A percentile compares a stretch with the other conserved stretches of the same genome.
These are phyloP conservation scores for Platysternon megacephalum DNA, from an alignment of 2,113 vertebrate species.

Conservation along the genomic window DNA sequence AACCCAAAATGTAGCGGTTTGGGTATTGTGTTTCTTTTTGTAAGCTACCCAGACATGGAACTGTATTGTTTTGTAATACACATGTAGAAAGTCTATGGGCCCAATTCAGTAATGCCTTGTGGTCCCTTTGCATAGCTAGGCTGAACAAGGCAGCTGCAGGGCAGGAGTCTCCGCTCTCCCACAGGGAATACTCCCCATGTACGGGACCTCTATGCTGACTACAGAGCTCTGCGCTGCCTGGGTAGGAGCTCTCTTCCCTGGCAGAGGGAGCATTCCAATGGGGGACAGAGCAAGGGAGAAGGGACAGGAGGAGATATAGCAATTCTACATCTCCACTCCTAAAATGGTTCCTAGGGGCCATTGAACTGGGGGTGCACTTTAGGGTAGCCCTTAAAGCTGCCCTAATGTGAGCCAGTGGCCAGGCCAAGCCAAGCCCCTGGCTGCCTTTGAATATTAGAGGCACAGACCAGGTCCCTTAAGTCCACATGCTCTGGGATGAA, in stretches of 20 bases:
- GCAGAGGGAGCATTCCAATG: not conserved
- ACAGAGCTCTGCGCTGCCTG: not conserved
- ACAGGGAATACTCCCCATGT: not conserved
- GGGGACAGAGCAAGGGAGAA: not conserved
- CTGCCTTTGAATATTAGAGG: not conserved
- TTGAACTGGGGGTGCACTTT: not conserved
- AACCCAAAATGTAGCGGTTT: not conserved
- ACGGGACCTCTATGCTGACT: not conserved
- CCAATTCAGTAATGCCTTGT: not conserved
- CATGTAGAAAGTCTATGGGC: not conserved
- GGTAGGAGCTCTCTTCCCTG: not conserved
- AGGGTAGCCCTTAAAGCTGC: not conserved
- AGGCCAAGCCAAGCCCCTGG: not conserved
- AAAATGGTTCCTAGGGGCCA: not conserved
- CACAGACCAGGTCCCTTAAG: not conserved
- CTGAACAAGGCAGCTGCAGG: not conserved
- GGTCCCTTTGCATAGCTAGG: not conserved
- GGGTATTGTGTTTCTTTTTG: not conserved
- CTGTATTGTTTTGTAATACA: too few relatives aligned
- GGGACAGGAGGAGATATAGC: not conserved
- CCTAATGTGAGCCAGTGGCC: not conserved
- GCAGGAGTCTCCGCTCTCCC: not conserved
- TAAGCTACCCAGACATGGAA: too few relatives aligned
- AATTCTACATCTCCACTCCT: not conserved
- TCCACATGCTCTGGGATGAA: not conserved